Base-by-base conservation (phyloP, 1,140 invertebrate genomes). In the Brachionus koreanus region DNA sequence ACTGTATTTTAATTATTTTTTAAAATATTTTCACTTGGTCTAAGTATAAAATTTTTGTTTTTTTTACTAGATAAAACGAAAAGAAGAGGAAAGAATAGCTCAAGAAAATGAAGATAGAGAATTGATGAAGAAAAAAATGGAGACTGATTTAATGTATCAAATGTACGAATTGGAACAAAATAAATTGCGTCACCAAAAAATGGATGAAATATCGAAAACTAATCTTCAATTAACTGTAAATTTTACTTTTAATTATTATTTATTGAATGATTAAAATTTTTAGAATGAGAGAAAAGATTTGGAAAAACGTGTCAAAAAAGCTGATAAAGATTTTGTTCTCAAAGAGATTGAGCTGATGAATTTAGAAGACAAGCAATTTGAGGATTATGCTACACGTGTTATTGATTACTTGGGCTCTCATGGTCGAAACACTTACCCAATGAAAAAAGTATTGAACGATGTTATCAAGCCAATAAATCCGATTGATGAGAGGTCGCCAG, bases 331-430 rank as follows among this genome's bases (percentile, higher is more conserved):
- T 23, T 77, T 77, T 39, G 74, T 77, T 29, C 25, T 33, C 10
- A 52, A 77, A 77, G 74, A 77, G 25, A 49, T 77, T 4, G 57
- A 81, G 23, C 25, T 81, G 12, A 42, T 63, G 52, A 42, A 72
- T 16, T 49, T 82, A 9, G 81, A 82, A 37, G 57, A 65, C n/a
- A 37, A 67, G 49, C 72, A 83, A 37, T 81, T 83, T 65, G 42
- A 77, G 29, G 49, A 76, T 23, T 89, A 89, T 83, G 88, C 87
- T 23, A 83, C 35, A 12, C 85, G 86, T 65, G 87, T 89, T 16
- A 89, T 89, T 43, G 85, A 87, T 1, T 87, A 88, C 83, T 86
- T 86, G 77, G 86, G 86, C 46, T 83, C 86, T 67, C 85, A 86
- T 35, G 88, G 87, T 5, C 85, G 87, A 35, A 88, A 88, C 76